These are phyloP conservation scores for Drosophila virilis DNA, from an alignment of 1,140 invertebrate species.

Conservation along the genomic window DNA sequence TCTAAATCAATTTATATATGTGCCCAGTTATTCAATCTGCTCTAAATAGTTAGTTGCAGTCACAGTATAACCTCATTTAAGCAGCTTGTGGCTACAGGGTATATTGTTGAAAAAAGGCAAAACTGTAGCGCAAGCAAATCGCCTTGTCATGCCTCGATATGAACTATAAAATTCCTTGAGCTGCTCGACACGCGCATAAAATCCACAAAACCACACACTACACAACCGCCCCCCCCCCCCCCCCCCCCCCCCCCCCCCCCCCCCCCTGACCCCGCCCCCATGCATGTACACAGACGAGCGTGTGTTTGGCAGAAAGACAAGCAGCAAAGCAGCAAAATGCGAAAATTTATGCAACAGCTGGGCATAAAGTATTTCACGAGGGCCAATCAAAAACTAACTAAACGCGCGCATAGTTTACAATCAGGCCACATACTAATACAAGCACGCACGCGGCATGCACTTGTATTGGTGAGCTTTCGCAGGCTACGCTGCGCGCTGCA, in stretches of 20 bases:
- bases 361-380: constrained; percentile 48
- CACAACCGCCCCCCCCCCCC: not conserved
- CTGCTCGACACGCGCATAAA: constrained; percentile 70
- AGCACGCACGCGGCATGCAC: not conserved
- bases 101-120: constrained; percentile 24
- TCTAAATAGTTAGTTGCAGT: not conserved
- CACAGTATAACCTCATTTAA: not conserved
- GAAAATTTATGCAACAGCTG: constrained; percentile 80
- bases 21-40: too few relatives aligned
- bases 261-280: too few relatives aligned
- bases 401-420: not conserved
- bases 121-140: constrained; percentile 33
- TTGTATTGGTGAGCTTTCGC: constrained; percentile 4
- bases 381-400: constrained; percentile 21
- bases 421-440: not conserved
- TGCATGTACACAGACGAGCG: constrained; percentile 5
- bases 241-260: too few relatives aligned
- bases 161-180: constrained; percentile 64
- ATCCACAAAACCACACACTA: constrained; percentile 45
- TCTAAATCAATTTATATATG: too few relatives aligned
- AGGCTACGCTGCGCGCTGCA: not conserved
- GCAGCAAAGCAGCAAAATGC: constrained; percentile 65
- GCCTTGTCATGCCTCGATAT: constrained; percentile 62
- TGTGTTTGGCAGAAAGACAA: constrained; percentile 38
- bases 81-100: constrained; percentile 12